These are phyloP conservation scores for Uria lomvia DNA, from an alignment of 2,113 vertebrate species.

Conservation along the genomic window DNA sequence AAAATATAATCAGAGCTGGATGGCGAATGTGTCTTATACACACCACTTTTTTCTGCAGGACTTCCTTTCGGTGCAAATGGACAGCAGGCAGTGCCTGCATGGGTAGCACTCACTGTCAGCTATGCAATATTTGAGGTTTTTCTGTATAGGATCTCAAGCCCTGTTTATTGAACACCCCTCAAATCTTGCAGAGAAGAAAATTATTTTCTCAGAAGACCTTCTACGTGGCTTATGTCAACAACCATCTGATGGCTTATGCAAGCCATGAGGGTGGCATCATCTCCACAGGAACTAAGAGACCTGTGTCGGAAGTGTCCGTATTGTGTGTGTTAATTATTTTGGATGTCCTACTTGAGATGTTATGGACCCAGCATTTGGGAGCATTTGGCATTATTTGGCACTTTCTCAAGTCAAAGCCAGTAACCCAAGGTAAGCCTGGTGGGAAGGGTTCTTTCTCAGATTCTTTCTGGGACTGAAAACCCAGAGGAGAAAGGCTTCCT, in stretches of 20 bases:
- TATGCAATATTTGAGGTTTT: neutral
- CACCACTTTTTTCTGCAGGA: neutral
- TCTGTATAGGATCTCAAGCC: neutral
- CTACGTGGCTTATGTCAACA: neutral
- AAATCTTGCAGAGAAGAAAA: neutral
- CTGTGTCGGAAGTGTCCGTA: fast-evolving
- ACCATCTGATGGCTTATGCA: neutral
- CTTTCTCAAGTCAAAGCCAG: neutral
- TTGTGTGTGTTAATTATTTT: neutral
- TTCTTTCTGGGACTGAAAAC: neutral
- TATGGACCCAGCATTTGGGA: neutral
- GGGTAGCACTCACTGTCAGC: neutral
- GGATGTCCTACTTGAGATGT: neutral
- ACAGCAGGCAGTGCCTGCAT: neutral
- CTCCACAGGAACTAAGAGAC: neutral
- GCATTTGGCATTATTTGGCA: neutral
- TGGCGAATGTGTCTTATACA: neutral
- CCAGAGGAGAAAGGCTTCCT: neutral
- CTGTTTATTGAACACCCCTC: neutral
- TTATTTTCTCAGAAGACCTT: neutral
- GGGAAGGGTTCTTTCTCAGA: neutral
- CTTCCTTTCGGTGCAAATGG: neutral
- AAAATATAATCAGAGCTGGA: neutral
- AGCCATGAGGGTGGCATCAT: neutral
- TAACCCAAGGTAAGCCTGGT: neutral